Base-by-base conservation (phyloP, 2,113 vertebrate species). In the Alligator mississippiensis region DNA sequence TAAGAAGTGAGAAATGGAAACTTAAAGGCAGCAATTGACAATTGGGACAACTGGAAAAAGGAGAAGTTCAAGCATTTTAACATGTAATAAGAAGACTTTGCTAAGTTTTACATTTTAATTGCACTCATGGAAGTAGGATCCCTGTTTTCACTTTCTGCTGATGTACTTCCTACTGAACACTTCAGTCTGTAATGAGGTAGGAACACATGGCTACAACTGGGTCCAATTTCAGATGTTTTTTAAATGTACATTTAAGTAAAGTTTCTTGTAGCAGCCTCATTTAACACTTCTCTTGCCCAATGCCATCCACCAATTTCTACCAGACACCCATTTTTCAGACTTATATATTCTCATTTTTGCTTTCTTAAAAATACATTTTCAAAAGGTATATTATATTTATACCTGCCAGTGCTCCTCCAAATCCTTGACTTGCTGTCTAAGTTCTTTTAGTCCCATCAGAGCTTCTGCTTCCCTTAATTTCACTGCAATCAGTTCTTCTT, bases 331-430 rank as follows among this genome's bases (percentile, higher is more conserved):
- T 4, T 58, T 59, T 30, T 90, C 38, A 78, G 60, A 15, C 27
- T 58, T 77, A 7, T 16, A 61, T 47, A 27, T 62, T 47, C 59
- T 25, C 78, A 22, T 3, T 74, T 83, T 59, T 89, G 22, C 28
- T 90, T 87, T 84, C 77, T 80, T 6, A n/a, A 78, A 34, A 77
- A 14, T 9, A 10, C 64, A n/a, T 21, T 6, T 24, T 7, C n/a
- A 76, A 14, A 0, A 75, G 84, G 3, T 11, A 1, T 30, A 80
- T 47, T 77, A 17, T 72, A 24, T 16, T 15, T 97, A 91, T 97
- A 99, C 99, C 99, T 99, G 99, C 99, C 99, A 99, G 97, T 99
- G 99, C 14, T 99, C 99, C 27, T 99, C 99, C 97, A 99, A 98
- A 94, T 99, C 98, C 93, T 98, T 97, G 90, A 99, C 98, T 95